Evolutionary conservation across 2,113 vertebrate species (phyloP), one percentile per base, ranked within the genome.

Genomic region (Gorsachius goisagi): DNA sequence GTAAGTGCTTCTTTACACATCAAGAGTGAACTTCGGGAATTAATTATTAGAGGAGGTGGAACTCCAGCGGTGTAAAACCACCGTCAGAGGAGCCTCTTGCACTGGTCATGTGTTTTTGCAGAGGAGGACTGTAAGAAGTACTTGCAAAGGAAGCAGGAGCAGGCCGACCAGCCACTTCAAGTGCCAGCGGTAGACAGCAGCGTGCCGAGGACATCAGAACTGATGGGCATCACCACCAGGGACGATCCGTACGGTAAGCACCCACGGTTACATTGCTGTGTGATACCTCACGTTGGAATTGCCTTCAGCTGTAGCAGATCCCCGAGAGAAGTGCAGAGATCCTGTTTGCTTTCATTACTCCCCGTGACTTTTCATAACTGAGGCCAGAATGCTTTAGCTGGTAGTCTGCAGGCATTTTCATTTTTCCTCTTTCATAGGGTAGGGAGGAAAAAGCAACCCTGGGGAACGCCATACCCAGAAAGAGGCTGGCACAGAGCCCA

Each of bases 121-220:
- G 99, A 99, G 82, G 98, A 98, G 19, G 98, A 99, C 32, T 99
- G 99, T 73, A 97, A 87, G 73, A 99, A 98, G 76, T 99, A 99
- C 87, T n/a, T 97, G 7, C 76, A 95, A 76, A 99, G 95, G 95
- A 97, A 95, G 69, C 93, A 95, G 41, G 95, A 97, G 12, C 89
- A 95, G 33, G 85, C 94, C 0, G 96, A 98, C 53, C 98, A 98
- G 41, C 99, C 99, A 0, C 47, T 99, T 21, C 99, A 99, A 76
- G 99, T 99, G 37, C 97, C 98, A 1, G 98, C 98, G 17, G 98
- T 99, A 11, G 99, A 99, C 97, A 99, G 99, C 98, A 99, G 99
- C 7, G 59, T 97, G 37, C 98, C 98, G 0, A 98, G 90, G 78
- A 98, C 98, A 0, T 76, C 64, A 0, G 98, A 99, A 21, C 90